Evolutionary conservation across 2,888 invertebrate genomes (phyloP), one percentile per base, ranked within the genome.

Genomic region (Leptopilina syphax): DNA sequence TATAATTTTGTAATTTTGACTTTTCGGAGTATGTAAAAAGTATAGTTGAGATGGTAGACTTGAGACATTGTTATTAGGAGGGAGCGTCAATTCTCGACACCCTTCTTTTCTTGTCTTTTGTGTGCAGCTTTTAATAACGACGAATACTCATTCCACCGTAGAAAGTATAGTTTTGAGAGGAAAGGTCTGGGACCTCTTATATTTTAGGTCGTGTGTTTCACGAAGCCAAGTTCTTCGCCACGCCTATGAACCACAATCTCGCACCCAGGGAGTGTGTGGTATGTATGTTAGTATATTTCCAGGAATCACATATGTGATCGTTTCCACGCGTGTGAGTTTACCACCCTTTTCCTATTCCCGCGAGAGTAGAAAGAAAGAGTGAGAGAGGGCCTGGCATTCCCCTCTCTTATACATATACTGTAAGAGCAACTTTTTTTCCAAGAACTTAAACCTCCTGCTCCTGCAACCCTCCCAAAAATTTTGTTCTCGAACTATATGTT

Each of bases 381-480:
- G 54, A 70, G 50, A 70, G 27, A 24, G 13, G 7, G n/a, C 12
- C 60, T 63, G 12, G 12, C 50, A 50, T 50, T 50, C 10, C n/a
- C 27, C 54, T 34, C 12, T 34, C 4, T 34, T 4, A 34, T 34
- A 50, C 18, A 18, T 73, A 57, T 73, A n/a, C 57, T 73, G 54
- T 54, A 73, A 70, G 50, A 70, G 50, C 80, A 79, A 77, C 50
- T 81, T 80, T 81, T 80, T 78, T 84, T 84, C 84, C 84, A 66
- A 84, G 84, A 84, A 84, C 78, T 79, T 81, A 50, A 10, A 27
- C 67, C 60, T 44, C 77, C 27, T 76, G 60, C 76, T 80, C 81
- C 77, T 78, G 60, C 83, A 79, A 82, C 83, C 84, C 83, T 79
- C 78, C 79, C 80, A 77, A 80, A 50, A 82, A 81, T 84, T 80